These are phyloP conservation scores for Pantherophis vulpinus DNA, from an alignment of 2,797 vertebrate species.

Conservation along the genomic window DNA sequence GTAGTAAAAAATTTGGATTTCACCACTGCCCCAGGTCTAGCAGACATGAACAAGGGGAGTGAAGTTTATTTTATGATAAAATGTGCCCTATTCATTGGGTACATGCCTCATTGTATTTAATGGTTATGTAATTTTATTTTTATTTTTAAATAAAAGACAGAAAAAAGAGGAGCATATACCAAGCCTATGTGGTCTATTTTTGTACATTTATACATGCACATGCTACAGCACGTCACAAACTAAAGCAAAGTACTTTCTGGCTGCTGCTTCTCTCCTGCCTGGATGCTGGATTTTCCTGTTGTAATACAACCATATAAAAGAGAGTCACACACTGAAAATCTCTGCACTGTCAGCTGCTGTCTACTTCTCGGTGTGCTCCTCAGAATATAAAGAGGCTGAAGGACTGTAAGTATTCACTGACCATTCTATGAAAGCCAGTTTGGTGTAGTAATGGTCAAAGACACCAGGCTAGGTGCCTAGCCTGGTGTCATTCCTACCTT, in stretches of 20 bases:
- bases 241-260: not conserved
- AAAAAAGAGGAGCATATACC: not conserved
- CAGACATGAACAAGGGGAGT: not conserved
- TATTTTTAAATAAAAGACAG: not conserved
- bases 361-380: not conserved
- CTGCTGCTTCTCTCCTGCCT: not conserved
- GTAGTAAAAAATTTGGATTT: too few relatives aligned
- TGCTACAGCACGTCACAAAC: not conserved
- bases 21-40: not conserved
- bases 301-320: not conserved
- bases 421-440: not conserved
- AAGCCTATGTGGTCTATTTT: not conserved
- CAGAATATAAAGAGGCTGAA: not conserved
- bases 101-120: not conserved
- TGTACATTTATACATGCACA: not conserved
- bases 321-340: not conserved
- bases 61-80: not conserved
- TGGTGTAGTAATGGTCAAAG: not conserved
- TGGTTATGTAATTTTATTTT: not conserved
- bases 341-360: conserved; percentile 34
- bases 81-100: not conserved
- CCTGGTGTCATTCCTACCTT: not conserved
- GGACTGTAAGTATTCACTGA: not conserved
- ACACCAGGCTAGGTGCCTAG: not conserved
- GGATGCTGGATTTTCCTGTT: not conserved